Evolutionary conservation across 2,113 vertebrate genomes (phyloP).

Genomic region (Crocuta crocuta): DNA sequence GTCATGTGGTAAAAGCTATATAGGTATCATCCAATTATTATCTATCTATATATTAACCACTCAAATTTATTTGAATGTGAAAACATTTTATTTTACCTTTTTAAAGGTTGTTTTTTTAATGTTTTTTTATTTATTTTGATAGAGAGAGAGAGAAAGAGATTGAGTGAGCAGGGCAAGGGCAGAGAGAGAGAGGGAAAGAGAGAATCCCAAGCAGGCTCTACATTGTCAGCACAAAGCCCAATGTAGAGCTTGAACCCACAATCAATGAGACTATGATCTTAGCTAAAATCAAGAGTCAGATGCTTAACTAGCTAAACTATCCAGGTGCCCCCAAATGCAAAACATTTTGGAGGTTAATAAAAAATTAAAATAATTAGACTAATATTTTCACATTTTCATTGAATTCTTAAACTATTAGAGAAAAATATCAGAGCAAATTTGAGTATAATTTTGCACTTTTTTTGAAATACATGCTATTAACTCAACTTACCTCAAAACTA

Average conservation of each 20-base stretch:
- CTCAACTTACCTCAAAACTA: background rate
- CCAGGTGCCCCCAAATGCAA: background rate
- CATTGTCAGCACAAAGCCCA: too few species aligned
- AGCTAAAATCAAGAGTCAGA: too few species aligned
- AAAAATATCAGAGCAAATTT: background rate
- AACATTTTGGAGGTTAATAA: background rate
- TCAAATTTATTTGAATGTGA: background rate
- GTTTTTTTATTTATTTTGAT: too few species aligned
- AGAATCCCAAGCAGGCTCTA: too few species aligned
- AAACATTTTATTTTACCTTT: background rate
- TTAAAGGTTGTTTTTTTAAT: too few species aligned
- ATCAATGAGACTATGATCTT: too few species aligned
- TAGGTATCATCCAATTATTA: background rate
- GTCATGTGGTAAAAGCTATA: background rate
- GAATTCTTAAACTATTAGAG: background rate
- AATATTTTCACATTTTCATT: background rate
- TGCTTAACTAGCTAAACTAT: too few species aligned
- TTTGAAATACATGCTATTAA: background rate
- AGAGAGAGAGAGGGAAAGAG: too few species aligned
- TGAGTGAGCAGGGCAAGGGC: too few species aligned
- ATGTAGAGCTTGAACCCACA: too few species aligned
- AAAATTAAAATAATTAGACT: background rate
- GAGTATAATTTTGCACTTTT: background rate
- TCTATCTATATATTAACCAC: background rate
- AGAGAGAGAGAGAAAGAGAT: too few species aligned